Conservation (phyloP, 1,140 invertebrate genomes). For the Cydia pomonella region DNA sequence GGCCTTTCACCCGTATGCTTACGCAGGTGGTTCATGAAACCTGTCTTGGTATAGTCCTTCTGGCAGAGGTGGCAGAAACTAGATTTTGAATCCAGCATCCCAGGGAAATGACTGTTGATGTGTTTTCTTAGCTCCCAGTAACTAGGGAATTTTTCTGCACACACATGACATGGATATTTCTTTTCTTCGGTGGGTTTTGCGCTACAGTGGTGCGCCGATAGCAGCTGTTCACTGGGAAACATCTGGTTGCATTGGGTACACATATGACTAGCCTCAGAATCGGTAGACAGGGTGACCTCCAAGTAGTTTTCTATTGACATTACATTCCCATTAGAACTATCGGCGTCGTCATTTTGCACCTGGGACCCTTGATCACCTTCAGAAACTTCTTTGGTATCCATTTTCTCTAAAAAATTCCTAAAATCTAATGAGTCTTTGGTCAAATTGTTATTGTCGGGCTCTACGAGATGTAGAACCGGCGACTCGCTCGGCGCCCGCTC, state of each 20-base stretch:
- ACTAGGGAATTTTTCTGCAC: slow-evolving; percentile 76
- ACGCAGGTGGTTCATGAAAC: slow-evolving; percentile 86
- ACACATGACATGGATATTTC: slow-evolving; percentile 79
- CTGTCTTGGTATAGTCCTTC: slow-evolving; percentile 80
- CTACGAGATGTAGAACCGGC: slow-evolving; percentile 70
- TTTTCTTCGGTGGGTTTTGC: slow-evolving; percentile 72
- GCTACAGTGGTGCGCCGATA: slow-evolving; percentile 70
- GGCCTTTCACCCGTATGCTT: slow-evolving; percentile 94
- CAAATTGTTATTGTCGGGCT: slow-evolving; percentile 73
- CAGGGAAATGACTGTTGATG: slow-evolving; percentile 78
- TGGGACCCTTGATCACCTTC: slow-evolving; percentile 61
- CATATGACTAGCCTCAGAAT: slow-evolving; percentile 77
- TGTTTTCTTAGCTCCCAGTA: slow-evolving; percentile 80
- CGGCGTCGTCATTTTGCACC: slow-evolving; percentile 66
- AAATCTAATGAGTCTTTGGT: slow-evolving; percentile 67
- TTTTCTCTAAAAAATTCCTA: slow-evolving; percentile 69
- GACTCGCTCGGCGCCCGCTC: slow-evolving; percentile 70
- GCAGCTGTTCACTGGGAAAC: slow-evolving; percentile 70
- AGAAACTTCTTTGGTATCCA: slow-evolving; percentile 72
- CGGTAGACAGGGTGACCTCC: slow-evolving; percentile 78
- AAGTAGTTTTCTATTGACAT: slow-evolving; percentile 80
- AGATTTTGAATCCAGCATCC: slow-evolving; percentile 79
- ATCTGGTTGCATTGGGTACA: slow-evolving; percentile 77
- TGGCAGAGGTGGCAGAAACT: slow-evolving; percentile 80
- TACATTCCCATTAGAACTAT: slow-evolving; percentile 76